Evolutionary conservation across 2,888 invertebrate species (phyloP), one percentile per base, ranked within the genome.

Genomic region (Dryomyza anilis): DNA sequence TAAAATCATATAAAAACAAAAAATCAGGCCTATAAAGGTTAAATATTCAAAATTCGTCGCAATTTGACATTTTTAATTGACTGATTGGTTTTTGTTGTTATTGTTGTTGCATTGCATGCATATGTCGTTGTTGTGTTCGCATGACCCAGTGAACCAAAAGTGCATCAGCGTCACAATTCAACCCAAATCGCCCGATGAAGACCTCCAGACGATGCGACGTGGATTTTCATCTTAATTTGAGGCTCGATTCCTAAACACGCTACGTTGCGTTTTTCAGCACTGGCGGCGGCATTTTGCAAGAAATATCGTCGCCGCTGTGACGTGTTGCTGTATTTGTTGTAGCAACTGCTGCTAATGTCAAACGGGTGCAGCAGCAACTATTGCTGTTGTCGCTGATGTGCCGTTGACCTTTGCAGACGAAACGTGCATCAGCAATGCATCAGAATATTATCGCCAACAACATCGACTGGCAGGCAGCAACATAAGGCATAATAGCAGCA

Each of bases 261-360:
- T 33, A 30, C 33, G 30, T 55, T 55, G 55, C 55, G 55, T 55
- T 30, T 33, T 33, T 16, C 33, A 1, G 30, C 30, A 16, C n/a
- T 33, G 55, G 10, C 55, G 2, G 25, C 19, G 8, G 30, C 48
- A 25, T n/a, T n/a, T n/a, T n/a, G n/a, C n/a, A n/a, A n/a, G n/a
- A n/a, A n/a, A n/a, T n/a, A n/a, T n/a, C n/a, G n/a, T n/a, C n/a
- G 48, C 48, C 19, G 25, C 48, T 19, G 23, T 14, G 5, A 23
- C 16, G 12, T 71, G 72, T 72, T 72, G 76, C 57, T 60, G 59
- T 45, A 48, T 67, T 67, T 65, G 14, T 45, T 65, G 63, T 67
- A 69, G 70, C 14, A 23, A 14, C 4, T 16, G 25, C 25, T 29
- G 29, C 19, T 14, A 50, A 21, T 7, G 14, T 50, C 21, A 23